Evolutionary conservation across 2,797 vertebrate genomes (phyloP).

Genomic region (Chelmon rostratus): DNA sequence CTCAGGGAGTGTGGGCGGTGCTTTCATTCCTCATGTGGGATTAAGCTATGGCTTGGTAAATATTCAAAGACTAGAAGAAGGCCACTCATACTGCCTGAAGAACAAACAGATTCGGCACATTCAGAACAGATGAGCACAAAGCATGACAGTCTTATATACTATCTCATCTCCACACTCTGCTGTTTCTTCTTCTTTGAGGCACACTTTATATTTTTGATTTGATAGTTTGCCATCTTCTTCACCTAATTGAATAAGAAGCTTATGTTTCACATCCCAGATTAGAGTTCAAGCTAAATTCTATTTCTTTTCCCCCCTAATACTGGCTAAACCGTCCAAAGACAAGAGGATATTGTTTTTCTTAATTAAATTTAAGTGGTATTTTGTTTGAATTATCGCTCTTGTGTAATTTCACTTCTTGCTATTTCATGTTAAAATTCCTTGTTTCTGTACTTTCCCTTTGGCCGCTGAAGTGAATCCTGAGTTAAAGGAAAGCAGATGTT

Average conservation of each 20-base stretch:
- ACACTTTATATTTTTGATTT: not conserved
- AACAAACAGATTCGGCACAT: slow-evolving; percentile 46
- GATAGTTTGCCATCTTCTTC: not conserved
- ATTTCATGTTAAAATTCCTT: not conserved
- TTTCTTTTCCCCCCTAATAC: not conserved
- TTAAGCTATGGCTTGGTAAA: slow-evolving; percentile 61
- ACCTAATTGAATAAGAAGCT: slow-evolving; percentile 22
- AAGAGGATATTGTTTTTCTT: not conserved
- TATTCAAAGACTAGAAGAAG: slow-evolving; percentile 55
- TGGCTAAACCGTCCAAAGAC: not conserved
- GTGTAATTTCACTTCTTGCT: not conserved
- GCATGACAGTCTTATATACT: slow-evolving; percentile 6
- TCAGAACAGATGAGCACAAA: slow-evolving; percentile 17
- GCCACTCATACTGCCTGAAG: slow-evolving; percentile 25
- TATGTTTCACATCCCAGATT: slow-evolving; percentile 6
- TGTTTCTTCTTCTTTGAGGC: not conserved
- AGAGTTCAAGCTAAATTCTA: not conserved
- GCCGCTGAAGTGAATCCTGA: slow-evolving; percentile 10
- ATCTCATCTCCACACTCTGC: not conserved
- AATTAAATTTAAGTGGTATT: not conserved
- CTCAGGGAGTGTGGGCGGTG: slow-evolving; percentile 52
- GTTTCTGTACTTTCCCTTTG: not conserved
- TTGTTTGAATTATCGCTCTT: not conserved
- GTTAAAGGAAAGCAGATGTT: slow-evolving; percentile 22
- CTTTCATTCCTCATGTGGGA: slow-evolving; percentile 41